Conservation (phyloP, 2,888 invertebrate species). For the Gastrophysa polygoni region DNA sequence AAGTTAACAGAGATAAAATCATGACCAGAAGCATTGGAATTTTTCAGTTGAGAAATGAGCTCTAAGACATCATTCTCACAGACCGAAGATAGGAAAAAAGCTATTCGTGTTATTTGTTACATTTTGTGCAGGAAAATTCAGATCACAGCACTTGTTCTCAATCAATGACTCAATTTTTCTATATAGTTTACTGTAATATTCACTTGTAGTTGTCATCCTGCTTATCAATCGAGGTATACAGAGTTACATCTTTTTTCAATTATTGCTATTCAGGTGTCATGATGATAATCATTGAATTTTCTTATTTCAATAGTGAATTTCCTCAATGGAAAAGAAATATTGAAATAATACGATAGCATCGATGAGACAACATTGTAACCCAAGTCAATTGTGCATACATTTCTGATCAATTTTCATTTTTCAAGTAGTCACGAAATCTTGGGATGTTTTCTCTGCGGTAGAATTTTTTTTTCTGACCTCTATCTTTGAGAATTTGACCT, state of each 20-base stretch:
- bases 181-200: too few species aligned
- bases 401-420: too few species aligned
- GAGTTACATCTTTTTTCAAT: not conserved
- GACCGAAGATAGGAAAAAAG: slow-evolving; percentile 7
- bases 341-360: too few species aligned
- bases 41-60: slow-evolving; percentile 9
- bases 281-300: not conserved
- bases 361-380: too few species aligned
- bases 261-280: not conserved
- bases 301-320: not conserved
- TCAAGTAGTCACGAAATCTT: too few species aligned
- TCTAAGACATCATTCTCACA: slow-evolving; percentile 5
- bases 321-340: too few species aligned
- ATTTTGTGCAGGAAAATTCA: slow-evolving; percentile 1
- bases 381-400: too few species aligned
- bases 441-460: not conserved
- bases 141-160: not conserved
- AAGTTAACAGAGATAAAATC: too few species aligned
- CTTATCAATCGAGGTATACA: too few species aligned
- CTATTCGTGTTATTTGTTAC: not conserved
- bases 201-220: too few species aligned
- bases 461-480: not conserved
- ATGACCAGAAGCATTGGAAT: not conserved
- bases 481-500: not conserved
- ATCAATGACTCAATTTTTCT: not conserved